phyloP scores from a whole-genome alignment of 2,888 invertebrate genomes.

The Cybosia mesomella region DNA sequence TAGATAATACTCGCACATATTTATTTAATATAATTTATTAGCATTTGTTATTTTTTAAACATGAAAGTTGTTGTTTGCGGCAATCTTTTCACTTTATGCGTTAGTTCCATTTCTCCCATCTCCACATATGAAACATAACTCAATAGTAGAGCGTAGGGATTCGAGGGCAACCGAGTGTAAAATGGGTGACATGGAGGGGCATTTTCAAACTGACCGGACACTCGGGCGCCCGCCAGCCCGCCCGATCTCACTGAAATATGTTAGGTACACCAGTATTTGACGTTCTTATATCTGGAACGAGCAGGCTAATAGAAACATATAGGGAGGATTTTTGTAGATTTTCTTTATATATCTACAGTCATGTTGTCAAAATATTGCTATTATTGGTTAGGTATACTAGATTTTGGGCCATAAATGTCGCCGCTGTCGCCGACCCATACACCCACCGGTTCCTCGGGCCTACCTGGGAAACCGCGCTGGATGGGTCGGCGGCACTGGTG shows the following conservation, averaged over 20 bases:
- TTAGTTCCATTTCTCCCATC: slow-evolving; percentile 60
- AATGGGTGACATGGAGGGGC: slow-evolving; percentile 80
- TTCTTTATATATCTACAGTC: neutral
- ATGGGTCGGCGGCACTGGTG: too few species aligned
- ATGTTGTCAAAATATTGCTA: neutral
- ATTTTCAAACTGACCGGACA: slow-evolving; percentile 81
- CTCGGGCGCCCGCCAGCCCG: slow-evolving; percentile 51
- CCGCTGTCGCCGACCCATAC: too few species aligned
- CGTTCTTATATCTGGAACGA: slow-evolving; percentile 58
- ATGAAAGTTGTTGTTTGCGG: slow-evolving; percentile 27
- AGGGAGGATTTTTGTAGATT: neutral
- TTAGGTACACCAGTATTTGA: slow-evolving; percentile 63
- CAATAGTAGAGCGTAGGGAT: slow-evolving; percentile 76
- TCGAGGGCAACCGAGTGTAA: slow-evolving; percentile 77
- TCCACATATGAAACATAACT: slow-evolving; percentile 78
- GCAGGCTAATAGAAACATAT: slow-evolving; percentile 37
- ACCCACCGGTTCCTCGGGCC: too few species aligned
- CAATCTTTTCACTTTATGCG: slow-evolving; percentile 52
- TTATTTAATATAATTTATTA: too few species aligned
- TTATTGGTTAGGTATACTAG: too few species aligned
- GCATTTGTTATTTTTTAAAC: neutral
- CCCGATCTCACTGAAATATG: slow-evolving; percentile 68
- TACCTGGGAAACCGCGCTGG: too few species aligned
- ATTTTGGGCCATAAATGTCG: too few species aligned
- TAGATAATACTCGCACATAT: too few species aligned